Evolutionary conservation across 2,113 vertebrate genomes (phyloP), one percentile per base, ranked within the genome.

Genomic region (Prunella himalayana): DNA sequence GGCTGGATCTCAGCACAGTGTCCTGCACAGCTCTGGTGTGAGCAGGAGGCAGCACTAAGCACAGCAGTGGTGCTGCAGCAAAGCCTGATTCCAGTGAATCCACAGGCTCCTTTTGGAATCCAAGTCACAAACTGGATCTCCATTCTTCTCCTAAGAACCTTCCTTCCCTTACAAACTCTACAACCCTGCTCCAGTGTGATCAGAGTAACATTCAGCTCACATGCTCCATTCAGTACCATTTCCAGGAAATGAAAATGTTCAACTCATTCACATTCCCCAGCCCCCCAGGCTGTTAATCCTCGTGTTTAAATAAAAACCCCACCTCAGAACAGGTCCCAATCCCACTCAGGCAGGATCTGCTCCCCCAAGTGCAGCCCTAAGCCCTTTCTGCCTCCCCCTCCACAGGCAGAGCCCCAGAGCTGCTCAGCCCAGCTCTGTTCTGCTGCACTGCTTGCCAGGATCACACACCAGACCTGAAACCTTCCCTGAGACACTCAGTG

Each of bases 1-100:
- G 31, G 3, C 33, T 1, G 0, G 51, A 76, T 17, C 2, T 3
- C 28, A 6, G 82, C 78, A 76, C 35, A 83, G n/a, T 0, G 17
- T 28, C 57, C 86, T 73, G 65, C 50, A 53, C 56, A 56, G 47
- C 66, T n/a, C 15, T 22, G 80, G 2, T 45, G 61, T 16, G 22
- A 57, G 28, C 44, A 44, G 4, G 4, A 19, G 31, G 30, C 2
- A 42, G 70, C 41, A 39, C 27, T 23, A 18, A 64, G 61, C 53
- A 35, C 30, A 20, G 3, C 47, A 50, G 66, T 4, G 47, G 21
- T 41, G 50, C n/a, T 69, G 66, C 80, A 70, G 51, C 30, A 59
- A 4, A 13, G 7, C 1, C 49, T 10, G 17, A 37, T 6, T 28
- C 39, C 66, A 69, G 65, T 4, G 8, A 63, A 14, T 20, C 51